Evolutionary conservation across 2,113 vertebrate species (phyloP), one percentile per base, ranked within the genome.

Genomic region (Leptocoma aspasia): DNA sequence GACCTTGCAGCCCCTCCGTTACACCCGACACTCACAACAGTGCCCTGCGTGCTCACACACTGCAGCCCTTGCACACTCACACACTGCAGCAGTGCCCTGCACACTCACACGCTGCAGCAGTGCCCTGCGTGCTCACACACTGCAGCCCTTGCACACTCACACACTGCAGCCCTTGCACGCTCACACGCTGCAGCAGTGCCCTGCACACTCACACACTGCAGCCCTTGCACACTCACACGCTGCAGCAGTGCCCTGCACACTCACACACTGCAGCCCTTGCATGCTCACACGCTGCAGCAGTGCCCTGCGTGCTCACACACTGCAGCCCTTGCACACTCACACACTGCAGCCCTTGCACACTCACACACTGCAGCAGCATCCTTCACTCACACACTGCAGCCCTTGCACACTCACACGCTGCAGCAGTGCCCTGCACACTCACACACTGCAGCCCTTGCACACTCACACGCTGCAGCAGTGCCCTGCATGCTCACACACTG

Each of bases 301-400:
- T 24, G 17, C 8, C 23, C 4, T 47, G 64, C 17, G 27, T 15
- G 5, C 19, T 42, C 61, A 44, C 11, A 45, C 15, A 1, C n/a
- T n/a, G n/a, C n/a, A n/a, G n/a, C n/a, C n/a, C n/a, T n/a, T n/a
- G n/a, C n/a, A n/a, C n/a, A 4, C 44, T 24, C 54, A 24, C 42
- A 45, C 11, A 3, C 42, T 66, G 23, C 21, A 37, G 9, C 35
- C 59, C 70, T 2, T 1, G 52, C 28, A 28, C 22, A 33, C 17
- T 16, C n/a, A 10, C 16, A 41, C 4, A 0, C 30, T n/a, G 23
- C 23, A n/a, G n/a, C 13, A n/a, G n/a, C n/a, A n/a, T n/a, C n/a
- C n/a, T n/a, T n/a, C n/a, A n/a, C n/a, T n/a, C n/a, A n/a, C n/a
- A n/a, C n/a, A n/a, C n/a, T n/a, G n/a, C n/a, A n/a, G n/a, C n/a